phyloP scores from a whole-genome alignment of 1,140 invertebrate genomes.

The Micrasema minimum region DNA sequence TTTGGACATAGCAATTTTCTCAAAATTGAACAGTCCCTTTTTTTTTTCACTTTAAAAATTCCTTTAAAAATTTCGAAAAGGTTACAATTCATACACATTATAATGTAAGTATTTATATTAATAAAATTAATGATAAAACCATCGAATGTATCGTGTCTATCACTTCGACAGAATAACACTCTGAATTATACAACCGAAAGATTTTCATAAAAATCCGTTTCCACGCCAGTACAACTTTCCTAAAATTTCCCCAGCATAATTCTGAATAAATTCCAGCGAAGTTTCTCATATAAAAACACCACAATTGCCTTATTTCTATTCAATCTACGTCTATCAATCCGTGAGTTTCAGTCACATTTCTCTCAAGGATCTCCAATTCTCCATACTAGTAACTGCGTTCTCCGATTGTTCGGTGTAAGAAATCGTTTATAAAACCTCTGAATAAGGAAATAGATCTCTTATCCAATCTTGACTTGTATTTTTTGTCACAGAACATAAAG shows the following conservation, averaged over 20 bases:
- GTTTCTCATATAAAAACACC: slow-evolving; percentile 10
- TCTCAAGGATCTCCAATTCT: slow-evolving; percentile 7
- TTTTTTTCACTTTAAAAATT: no score
- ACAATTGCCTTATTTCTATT: slow-evolving; percentile 17
- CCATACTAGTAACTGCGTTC: not conserved
- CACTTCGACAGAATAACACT: no score
- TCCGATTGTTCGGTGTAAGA: not conserved
- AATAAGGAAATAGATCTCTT: slow-evolving; percentile 19
- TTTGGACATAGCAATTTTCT: no score
- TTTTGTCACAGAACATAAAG: slow-evolving; percentile 30
- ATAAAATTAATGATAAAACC: no score
- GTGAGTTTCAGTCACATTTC: slow-evolving; percentile 2
- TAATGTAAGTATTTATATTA: no score
- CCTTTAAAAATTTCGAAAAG: no score
- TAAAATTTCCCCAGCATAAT: not conserved
- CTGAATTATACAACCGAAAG: no score
- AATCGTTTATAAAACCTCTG: not conserved
- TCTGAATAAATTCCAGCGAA: not conserved
- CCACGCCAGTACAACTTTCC: not conserved
- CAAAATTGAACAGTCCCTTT: no score
- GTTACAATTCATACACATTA: no score
- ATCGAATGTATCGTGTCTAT: no score
- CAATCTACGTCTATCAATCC: slow-evolving; percentile 25
- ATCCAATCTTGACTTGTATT: slow-evolving; percentile 23
- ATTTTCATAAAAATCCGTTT: no score